Evolutionary conservation across 2,113 vertebrate species (phyloP).

Genomic region (Riparia riparia): DNA sequence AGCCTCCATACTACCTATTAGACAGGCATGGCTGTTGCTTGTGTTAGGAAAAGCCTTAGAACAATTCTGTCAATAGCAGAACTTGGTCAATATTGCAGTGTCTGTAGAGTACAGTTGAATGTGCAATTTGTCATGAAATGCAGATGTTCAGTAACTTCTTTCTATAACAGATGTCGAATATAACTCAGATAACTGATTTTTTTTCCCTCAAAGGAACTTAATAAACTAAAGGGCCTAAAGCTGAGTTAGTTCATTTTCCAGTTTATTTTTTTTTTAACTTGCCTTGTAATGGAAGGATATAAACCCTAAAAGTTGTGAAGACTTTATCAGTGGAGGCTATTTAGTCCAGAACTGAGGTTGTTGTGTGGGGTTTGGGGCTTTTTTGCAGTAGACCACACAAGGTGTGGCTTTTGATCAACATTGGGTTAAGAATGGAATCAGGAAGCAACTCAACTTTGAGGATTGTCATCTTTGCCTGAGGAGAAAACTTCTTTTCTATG

Average conservation of each 20-base stretch:
- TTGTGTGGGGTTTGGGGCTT: not conserved
- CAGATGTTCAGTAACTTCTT: not conserved
- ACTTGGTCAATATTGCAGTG: not conserved
- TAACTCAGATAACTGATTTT: not conserved
- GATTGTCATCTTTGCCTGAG: not conserved
- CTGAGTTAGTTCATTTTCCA: not conserved
- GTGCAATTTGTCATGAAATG: not conserved
- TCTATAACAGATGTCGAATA: not conserved
- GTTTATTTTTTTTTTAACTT: not conserved
- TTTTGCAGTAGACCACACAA: not conserved
- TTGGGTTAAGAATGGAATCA: not conserved
- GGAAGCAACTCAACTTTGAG: not conserved
- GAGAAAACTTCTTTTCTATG: not conserved
- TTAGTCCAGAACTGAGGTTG: not conserved
- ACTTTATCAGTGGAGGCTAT: not conserved
- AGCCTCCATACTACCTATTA: not conserved
- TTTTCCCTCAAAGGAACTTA: not conserved
- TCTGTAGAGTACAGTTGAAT: not conserved
- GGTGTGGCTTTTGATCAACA: not conserved
- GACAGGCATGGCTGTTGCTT: not conserved
- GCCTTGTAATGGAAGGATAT: not conserved
- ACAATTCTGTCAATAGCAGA: not conserved
- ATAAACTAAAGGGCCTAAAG: not conserved
- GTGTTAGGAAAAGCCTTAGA: not conserved
- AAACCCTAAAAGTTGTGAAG: not conserved